These are phyloP conservation scores for Podarcis lilfordi DNA, from an alignment of 2,797 vertebrate genomes.

Conservation along the genomic window DNA sequence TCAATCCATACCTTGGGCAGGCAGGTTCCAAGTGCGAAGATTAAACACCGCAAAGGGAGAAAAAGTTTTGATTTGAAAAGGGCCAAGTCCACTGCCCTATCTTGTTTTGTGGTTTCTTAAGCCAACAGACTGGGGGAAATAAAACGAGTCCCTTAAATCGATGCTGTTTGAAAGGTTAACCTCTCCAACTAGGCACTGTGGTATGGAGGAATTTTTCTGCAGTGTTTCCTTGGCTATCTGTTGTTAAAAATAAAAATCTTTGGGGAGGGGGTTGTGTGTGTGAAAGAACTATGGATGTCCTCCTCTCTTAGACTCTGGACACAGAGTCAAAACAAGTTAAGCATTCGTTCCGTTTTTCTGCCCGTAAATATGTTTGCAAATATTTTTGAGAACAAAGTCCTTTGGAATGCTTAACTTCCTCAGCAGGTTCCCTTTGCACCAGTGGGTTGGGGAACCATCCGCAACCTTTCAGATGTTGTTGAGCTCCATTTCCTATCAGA, in stretches of 20 bases:
- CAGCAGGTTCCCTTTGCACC: background rate
- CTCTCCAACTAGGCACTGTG: background rate
- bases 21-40: background rate
- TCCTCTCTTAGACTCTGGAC: background rate
- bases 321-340: background rate
- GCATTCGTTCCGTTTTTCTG: background rate
- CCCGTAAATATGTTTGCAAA: background rate
- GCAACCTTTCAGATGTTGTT: too few species aligned
- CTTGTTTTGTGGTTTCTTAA: slow-evolving; percentile 18
- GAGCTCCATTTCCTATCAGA: too few species aligned
- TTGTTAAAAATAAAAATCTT: background rate
- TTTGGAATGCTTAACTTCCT: background rate
- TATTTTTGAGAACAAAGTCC: background rate
- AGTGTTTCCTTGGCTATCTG: background rate
- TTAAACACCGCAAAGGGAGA: background rate
- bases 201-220: background rate
- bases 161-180: background rate
- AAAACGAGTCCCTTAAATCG: background rate
- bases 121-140: background rate
- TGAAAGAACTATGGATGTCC: background rate
- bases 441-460: too few species aligned
- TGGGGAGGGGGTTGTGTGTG: too few species aligned
- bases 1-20: background rate
- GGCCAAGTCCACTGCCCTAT: slow-evolving; percentile 8
- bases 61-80: background rate